These are phyloP conservation scores for Rhynchotus rufescens DNA, from an alignment of 2,797 vertebrate genomes.

Conservation along the genomic window DNA sequence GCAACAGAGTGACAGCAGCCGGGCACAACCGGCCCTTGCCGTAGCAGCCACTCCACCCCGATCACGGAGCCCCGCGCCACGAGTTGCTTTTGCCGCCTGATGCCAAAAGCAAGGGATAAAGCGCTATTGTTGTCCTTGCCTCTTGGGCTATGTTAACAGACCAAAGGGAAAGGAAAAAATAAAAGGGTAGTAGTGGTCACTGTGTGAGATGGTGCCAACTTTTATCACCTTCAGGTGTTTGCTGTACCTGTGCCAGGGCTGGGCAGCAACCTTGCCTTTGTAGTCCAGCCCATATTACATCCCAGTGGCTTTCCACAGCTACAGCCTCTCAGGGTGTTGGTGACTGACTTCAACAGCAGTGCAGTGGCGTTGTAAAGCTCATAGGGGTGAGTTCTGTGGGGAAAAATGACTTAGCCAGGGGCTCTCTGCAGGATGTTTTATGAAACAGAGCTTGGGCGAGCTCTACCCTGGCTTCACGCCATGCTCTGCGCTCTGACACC, in stretches of 20 bases:
- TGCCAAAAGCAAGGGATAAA: not conserved
- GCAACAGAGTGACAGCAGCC: rapidly evolving
- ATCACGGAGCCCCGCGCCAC: rapidly evolving
- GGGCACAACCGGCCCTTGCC: too few species aligned
- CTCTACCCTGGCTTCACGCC: too few species aligned
- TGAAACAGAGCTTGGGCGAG: not conserved
- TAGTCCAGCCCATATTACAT: not conserved
- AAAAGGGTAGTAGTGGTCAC: not conserved
- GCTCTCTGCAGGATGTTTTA: not conserved
- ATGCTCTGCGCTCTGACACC: not conserved
- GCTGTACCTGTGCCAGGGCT: not conserved
- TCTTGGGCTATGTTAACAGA: not conserved
- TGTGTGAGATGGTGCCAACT: not conserved
- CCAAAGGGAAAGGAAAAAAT: not conserved
- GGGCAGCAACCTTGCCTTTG: not conserved
- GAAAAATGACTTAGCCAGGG: too few species aligned
- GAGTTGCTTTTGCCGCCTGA: not conserved
- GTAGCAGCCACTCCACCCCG: not conserved
- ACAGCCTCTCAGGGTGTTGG: not conserved
- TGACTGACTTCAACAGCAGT: not conserved
- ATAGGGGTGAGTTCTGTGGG: not conserved
- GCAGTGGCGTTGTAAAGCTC: not conserved
- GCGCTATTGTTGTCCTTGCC: not conserved
- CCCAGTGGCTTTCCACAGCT: not conserved
- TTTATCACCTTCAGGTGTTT: not conserved